A percentile compares a stretch with the other conserved stretches of the same genome.
phyloP scores from a whole-genome alignment of 2,113 vertebrate genomes.

The Microcebus tavaratra region DNA sequence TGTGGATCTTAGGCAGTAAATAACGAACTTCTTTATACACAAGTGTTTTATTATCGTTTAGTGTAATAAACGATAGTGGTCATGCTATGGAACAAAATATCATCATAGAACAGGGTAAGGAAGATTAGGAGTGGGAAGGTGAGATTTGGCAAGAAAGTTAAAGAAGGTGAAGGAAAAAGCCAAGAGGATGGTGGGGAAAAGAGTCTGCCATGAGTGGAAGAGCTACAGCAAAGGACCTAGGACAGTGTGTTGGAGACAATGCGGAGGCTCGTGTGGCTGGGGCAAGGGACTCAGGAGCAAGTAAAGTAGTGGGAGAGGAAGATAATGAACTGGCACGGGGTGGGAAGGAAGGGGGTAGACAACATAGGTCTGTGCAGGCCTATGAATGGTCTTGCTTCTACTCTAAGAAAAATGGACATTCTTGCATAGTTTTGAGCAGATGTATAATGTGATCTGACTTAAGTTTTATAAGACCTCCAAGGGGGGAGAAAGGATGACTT shows the following conservation, averaged over 20 bases:
- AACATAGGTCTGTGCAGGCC: rapidly evolving
- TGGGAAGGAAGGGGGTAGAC: not conserved
- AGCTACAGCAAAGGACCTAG: not conserved
- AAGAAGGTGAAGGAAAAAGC: not conserved
- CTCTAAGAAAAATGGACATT: not conserved
- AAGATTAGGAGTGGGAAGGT: not conserved
- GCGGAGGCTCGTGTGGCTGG: not conserved
- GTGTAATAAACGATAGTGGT: no score
- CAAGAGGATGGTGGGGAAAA: not conserved
- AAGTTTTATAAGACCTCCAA: not conserved
- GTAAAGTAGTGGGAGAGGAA: rapidly evolving
- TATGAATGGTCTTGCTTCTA: not conserved
- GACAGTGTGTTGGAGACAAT: not conserved
- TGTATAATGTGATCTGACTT: not conserved
- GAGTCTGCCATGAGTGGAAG: not conserved
- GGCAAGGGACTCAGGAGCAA: not conserved
- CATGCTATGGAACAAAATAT: not conserved
- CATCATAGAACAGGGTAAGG: not conserved
- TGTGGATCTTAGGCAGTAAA: not conserved
- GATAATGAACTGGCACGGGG: not conserved
- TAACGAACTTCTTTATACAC: not conserved
- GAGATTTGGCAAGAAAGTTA: not conserved
- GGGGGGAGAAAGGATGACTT: not conserved
- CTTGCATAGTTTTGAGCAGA: not conserved
- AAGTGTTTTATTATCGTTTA: not conserved